phyloP scores from a whole-genome alignment of 2,113 vertebrate species.

The Hiodon alosoides region DNA sequence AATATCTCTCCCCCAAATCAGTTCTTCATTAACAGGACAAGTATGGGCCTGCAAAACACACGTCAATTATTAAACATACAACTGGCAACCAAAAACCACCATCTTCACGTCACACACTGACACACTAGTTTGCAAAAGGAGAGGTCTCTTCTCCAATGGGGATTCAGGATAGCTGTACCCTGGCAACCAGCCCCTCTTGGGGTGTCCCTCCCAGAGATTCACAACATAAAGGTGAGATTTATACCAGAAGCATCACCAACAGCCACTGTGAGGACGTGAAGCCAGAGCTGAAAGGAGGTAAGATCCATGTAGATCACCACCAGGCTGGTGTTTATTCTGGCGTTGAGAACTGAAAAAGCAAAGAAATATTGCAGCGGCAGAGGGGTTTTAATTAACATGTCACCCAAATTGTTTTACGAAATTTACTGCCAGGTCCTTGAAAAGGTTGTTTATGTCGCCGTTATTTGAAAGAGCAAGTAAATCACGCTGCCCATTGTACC shows the following conservation, averaged over 20 bases:
- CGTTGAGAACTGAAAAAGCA: neutral
- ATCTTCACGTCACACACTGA: constrained; percentile 7
- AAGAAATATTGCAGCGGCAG: neutral
- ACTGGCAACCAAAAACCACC: neutral
- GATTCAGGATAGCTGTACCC: constrained; percentile 35
- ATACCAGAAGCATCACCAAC: neutral
- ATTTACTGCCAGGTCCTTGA: neutral
- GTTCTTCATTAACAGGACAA: constrained; percentile 32
- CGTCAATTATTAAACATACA: constrained; percentile 39
- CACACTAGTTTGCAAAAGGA: neutral
- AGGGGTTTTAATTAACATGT: neutral
- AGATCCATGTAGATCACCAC: neutral
- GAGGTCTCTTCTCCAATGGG: constrained; percentile 21
- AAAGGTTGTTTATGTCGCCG: neutral
- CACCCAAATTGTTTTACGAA: neutral
- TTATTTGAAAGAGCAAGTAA: neutral
- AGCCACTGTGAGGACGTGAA: neutral
- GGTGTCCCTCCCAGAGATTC: neutral
- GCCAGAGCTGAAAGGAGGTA: neutral
- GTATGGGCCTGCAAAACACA: constrained; percentile 17
- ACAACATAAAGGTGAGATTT: neutral
- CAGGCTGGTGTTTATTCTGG: neutral
- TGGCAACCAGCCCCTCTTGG: constrained; percentile 24
- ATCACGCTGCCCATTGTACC: neutral
- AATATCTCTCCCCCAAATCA: neutral